Evolutionary conservation across 2,113 vertebrate genomes (phyloP).

Genomic region (Menidia beryllina): DNA sequence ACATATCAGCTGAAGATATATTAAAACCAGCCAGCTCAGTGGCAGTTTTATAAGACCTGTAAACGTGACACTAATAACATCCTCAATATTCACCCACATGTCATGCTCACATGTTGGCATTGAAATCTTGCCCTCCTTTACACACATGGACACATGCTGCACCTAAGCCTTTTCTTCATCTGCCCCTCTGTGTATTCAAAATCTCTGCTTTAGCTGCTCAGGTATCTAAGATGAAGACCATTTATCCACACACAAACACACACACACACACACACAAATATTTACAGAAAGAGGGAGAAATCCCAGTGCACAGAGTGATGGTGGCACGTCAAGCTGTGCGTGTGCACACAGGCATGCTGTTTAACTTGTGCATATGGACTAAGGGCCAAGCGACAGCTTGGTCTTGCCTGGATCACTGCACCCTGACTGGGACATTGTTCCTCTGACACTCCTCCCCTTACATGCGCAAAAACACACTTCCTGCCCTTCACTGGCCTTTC

Average conservation of each 20-base stretch:
- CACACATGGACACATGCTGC: background rate
- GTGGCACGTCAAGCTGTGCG: constrained; percentile 26
- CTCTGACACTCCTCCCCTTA: constrained; percentile 33
- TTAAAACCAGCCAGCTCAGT: constrained; percentile 60
- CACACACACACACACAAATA: background rate
- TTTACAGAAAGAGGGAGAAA: background rate
- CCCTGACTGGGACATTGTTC: constrained; percentile 74
- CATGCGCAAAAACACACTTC: constrained; percentile 47
- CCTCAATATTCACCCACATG: constrained; percentile 66
- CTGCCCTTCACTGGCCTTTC: constrained; percentile 15
- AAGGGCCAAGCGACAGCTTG: constrained; percentile 79
- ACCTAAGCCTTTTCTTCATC: constrained; percentile 23
- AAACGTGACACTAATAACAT: constrained; percentile 75
- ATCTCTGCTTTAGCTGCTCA: constrained; percentile 25
- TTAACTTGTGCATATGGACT: constrained; percentile 74
- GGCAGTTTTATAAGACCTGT: constrained; percentile 71
- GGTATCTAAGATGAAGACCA: constrained; percentile 11
- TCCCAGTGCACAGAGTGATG: constrained; percentile 18
- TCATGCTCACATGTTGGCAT: constrained; percentile 51
- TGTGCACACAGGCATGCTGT: constrained; percentile 22
- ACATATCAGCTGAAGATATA: constrained; percentile 61
- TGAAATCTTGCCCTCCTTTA: constrained; percentile 25
- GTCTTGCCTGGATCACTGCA: constrained; percentile 80
- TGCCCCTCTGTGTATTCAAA: constrained; percentile 5
- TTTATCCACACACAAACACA: constrained; percentile 11